Evolutionary conservation across 2,888 invertebrate genomes (phyloP).

Genomic region (Tillus elongatus): DNA sequence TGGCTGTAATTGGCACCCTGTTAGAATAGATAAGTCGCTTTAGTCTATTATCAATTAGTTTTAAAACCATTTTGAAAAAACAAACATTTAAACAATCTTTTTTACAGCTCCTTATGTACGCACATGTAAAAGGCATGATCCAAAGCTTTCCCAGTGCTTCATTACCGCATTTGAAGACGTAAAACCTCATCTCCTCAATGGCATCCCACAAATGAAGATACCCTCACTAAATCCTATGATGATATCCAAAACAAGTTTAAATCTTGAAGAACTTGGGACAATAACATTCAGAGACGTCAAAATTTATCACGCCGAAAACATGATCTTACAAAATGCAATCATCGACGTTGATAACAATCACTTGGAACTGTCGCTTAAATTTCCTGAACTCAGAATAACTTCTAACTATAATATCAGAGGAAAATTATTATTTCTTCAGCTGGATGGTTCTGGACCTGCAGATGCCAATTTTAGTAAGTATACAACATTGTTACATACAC

Average conservation of each 20-base stretch:
- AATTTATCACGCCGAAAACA: slow-evolving; percentile 45
- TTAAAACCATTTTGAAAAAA: too few species aligned
- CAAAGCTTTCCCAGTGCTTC: too few species aligned
- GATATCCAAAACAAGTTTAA: slow-evolving; percentile 23
- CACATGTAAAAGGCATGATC: too few species aligned
- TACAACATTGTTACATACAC: too few species aligned
- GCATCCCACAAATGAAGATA: slow-evolving; percentile 48
- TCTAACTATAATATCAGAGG: slow-evolving; percentile 56
- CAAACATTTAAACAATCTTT: too few species aligned
- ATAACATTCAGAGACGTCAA: slow-evolving; percentile 49
- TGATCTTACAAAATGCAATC: too few species aligned
- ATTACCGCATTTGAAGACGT: too few species aligned
- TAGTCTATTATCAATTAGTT: too few species aligned
- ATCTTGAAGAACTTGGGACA: slow-evolving; percentile 41
- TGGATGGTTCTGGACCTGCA: slow-evolving; percentile 56
- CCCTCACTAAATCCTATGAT: slow-evolving; percentile 12
- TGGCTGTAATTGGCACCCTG: too few species aligned
- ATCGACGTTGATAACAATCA: slow-evolving; percentile 45
- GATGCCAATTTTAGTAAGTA: slow-evolving; percentile 59
- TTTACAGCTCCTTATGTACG: too few species aligned
- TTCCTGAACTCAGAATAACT: slow-evolving; percentile 53
- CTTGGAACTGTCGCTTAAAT: slow-evolving; percentile 47
- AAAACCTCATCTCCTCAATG: too few species aligned
- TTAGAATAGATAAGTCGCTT: too few species aligned
- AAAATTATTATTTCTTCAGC: slow-evolving; percentile 58